phyloP scores from a whole-genome alignment of 1,140 invertebrate species.

The Harlomillsia oculata region DNA sequence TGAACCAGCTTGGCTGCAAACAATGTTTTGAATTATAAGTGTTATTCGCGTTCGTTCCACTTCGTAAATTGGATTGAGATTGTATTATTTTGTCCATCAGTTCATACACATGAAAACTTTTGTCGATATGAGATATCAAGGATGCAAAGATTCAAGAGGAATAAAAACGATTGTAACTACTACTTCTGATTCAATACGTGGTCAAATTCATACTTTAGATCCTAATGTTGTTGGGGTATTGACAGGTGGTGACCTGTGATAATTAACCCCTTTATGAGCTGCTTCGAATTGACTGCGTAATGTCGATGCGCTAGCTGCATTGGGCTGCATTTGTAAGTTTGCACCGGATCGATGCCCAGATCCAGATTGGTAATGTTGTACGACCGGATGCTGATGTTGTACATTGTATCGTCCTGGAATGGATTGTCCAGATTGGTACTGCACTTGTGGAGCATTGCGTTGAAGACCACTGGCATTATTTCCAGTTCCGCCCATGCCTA shows the following conservation, averaged over 20 bases:
- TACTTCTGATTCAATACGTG: no score
- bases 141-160: no score
- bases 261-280: constrained; percentile 4
- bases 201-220: constrained; percentile 25
- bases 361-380: not conserved
- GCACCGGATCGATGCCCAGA: not conserved
- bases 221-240: constrained; percentile 19
- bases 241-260: no score
- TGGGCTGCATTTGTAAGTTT: not conserved
- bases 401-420: constrained; percentile 4
- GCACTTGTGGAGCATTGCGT: not conserved
- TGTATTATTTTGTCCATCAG: no score
- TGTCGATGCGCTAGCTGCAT: not conserved
- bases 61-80: no score
- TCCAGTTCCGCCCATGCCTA: not conserved
- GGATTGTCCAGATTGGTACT: constrained; percentile 2
- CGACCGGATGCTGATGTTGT: not conserved
- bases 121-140: no score
- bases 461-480: not conserved
- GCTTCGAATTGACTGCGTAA: not conserved
- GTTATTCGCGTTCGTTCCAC: no score
- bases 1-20: no score
- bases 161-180: no score
- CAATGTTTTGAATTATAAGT: no score
- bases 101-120: no score